Evolutionary conservation across 2,888 invertebrate genomes (phyloP), one percentile per base, ranked within the genome.

Genomic region (Cerceris rybyensis): DNA sequence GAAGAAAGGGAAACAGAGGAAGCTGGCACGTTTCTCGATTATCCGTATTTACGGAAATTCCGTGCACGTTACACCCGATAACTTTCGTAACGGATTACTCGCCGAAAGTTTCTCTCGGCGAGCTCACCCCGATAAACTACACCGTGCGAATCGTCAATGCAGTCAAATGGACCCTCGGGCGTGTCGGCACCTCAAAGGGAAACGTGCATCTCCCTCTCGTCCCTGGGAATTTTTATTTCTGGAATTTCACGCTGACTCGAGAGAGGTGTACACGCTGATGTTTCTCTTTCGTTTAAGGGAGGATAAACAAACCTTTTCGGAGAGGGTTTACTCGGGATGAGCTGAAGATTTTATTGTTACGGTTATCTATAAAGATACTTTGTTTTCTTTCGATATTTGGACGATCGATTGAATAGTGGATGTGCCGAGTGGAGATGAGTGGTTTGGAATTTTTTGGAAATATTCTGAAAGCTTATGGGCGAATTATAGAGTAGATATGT

Each of bases 71-170:
- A 88, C 84, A 83, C 82, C 83, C 87, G 88, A 86, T 88, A 88
- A 88, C 88, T 87, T 87, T 88, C 85, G 87, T 86, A 85, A 87
- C 88, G 88, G 86, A 85, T 88, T 86, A 86, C 86, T 75, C 87
- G 83, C 57, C 73, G 82, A 86, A 88, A 86, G 84, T 86, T 88
- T 88, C 75, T 71, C 74, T 70, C 63, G 46, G 46, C 58, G 49
- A 73, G 76, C 76, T 80, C 79, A 57, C 50, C 72, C 71, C 79
- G 73, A 70, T 82, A 76, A 86, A 84, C 84, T 86, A 86, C 84
- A 85, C 76, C 70, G 64, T n/a, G 54, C 77, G 81, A 85, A 86
- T 85, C 82, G 77, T 86, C 85, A 76, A 85, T 85, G 84, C 82
- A 84, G 84, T 84, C 84, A 86, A 84, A 84, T 82, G 78, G 81